Base-by-base conservation (phyloP, 2,113 vertebrate genomes). In the Dunckerocampus dactyliophorus region DNA sequence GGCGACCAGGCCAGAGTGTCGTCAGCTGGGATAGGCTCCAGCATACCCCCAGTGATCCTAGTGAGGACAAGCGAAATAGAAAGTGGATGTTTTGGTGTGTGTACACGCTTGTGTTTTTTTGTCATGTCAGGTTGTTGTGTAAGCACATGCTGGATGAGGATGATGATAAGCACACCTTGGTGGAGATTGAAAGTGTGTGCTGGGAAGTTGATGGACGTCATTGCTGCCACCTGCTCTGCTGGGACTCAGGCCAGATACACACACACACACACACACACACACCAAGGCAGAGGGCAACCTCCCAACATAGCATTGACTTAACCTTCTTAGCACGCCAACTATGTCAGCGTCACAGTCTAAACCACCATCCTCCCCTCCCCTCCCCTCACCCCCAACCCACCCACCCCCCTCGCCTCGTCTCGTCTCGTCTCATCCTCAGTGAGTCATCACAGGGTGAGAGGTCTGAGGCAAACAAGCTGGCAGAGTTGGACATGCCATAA, bases 401-500 rank as follows among this genome's bases (percentile, higher is more conserved):
- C 19, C 22, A 4, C 12, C 19, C 17, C 19, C 4, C 12, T 8
- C 24, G 22, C 9, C 15, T 5, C 28, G 11, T 55, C 31, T 59
- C 19, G 56, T 59, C 37, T 22, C 5, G 13, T 49, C 47, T 19
- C 8, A 10, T n/a, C 10, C n/a, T n/a, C 47, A 19, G 37, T 24
- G 56, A 46, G 42, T 43, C 56, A 43, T 46, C 21, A 24, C 19
- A 13, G 42, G 57, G 21, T 47, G 42, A 46, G 57, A 59, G 83
- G 80, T 79, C 76, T 77, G 75, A 71, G 75, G 72, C 71, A 82
- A 85, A 83, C 79, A 82, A 85, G 79, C 77, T 82, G 81, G 75
- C 79, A 82, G 74, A 81, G 74, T 80, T 74, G 74, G 83, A 79
- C 83, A 79, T 75, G 79, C 81, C 82, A 74, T 78, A 87, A 84